These are phyloP conservation scores for Lasiurus borealis DNA, from an alignment of 2,113 vertebrate genomes.

Conservation along the genomic window DNA sequence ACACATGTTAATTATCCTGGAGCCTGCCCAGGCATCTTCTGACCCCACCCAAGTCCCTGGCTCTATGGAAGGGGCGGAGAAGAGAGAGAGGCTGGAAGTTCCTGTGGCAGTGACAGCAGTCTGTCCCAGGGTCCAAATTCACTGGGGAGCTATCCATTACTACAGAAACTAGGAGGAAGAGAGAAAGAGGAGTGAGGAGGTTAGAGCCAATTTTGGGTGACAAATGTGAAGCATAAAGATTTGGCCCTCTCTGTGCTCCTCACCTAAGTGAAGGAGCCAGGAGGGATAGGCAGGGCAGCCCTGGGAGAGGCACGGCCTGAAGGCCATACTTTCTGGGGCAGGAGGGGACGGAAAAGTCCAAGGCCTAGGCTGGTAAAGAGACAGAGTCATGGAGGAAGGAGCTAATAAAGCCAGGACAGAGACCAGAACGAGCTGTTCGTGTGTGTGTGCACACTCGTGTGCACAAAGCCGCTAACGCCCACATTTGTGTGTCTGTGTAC, in stretches of 20 bases:
- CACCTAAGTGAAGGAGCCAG: neutral
- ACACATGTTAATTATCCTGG: slow-evolving; percentile 79
- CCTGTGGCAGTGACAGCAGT: slow-evolving; percentile 75
- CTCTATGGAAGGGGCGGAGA: neutral
- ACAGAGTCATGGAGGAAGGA: no score
- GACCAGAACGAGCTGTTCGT: neutral
- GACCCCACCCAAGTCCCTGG: slow-evolving; percentile 49
- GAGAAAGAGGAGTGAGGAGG: slow-evolving; percentile 55
- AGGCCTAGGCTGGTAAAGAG: no score
- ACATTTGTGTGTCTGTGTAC: accelerated
- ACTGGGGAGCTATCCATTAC: slow-evolving; percentile 81
- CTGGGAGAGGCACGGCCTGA: neutral
- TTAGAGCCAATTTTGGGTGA: slow-evolving; percentile 79
- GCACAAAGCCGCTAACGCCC: neutral
- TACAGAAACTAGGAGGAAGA: slow-evolving; percentile 79
- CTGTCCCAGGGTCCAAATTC: slow-evolving; percentile 83
- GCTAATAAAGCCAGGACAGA: neutral
- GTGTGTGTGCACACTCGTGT: neutral
- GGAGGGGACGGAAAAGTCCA: neutral
- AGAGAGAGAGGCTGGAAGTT: slow-evolving; percentile 48
- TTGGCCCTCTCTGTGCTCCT: neutral
- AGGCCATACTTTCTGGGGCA: neutral
- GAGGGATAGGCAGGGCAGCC: accelerated
- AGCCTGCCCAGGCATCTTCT: neutral
- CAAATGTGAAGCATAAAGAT: slow-evolving; percentile 63